Conservation (phyloP, 2,888 invertebrate genomes). For the Netelia melanura region DNA sequence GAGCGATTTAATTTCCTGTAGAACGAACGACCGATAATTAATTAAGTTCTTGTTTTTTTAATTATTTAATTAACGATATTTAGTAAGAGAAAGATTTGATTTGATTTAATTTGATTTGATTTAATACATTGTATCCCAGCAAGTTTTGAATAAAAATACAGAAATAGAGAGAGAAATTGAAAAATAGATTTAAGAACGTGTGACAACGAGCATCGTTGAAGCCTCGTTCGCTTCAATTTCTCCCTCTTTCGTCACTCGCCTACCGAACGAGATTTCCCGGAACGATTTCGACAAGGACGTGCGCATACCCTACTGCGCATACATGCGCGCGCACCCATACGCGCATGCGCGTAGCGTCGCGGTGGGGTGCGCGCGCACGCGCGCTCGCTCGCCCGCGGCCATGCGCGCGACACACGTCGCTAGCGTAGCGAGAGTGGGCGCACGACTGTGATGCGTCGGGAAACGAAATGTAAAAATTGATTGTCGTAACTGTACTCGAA, state of each 20-base stretch:
- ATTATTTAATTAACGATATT: background rate
- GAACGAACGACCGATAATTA: background rate
- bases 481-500: slow-evolving; percentile 2
- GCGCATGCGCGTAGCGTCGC: background rate
- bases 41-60: background rate
- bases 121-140: background rate
- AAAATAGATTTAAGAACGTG: slow-evolving; percentile 33
- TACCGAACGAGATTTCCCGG: slow-evolving; percentile 53
- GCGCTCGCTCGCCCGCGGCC: background rate
- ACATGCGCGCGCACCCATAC: background rate
- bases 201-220: slow-evolving; percentile 36
- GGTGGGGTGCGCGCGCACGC: background rate
- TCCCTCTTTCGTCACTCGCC: slow-evolving; percentile 1
- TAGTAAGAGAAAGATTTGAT: background rate
- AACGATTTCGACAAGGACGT: slow-evolving; percentile 43
- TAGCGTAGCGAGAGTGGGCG: slow-evolving; percentile 21
- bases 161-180: slow-evolving; percentile 8
- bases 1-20: background rate
- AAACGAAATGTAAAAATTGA: slow-evolving; percentile 47
- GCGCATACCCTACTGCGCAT: background rate
- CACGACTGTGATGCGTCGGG: slow-evolving; percentile 1
- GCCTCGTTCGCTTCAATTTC: slow-evolving; percentile 36
- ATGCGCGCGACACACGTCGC: background rate
- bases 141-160: too few species aligned
- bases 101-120: too few species aligned